Evolutionary conservation across 2,797 vertebrate species (phyloP).

Genomic region (Mergus octosetaceus): DNA sequence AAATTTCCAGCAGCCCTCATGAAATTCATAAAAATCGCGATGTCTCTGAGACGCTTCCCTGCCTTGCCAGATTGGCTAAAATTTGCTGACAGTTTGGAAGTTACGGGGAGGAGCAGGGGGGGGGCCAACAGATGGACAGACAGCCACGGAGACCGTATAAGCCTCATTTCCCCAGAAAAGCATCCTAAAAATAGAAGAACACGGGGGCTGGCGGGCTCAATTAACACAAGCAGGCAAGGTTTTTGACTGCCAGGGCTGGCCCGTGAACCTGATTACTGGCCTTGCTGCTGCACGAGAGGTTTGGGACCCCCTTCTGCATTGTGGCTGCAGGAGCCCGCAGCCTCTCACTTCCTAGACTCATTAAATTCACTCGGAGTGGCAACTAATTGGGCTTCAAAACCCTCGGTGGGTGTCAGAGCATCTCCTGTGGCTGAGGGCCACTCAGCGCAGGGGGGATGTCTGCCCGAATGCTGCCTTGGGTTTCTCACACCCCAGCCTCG

Average conservation of each 20-base stretch:
- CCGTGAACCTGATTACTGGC: not conserved
- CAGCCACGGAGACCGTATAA: not conserved
- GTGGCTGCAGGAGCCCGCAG: not conserved
- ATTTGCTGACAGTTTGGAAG: slow-evolving; percentile 26
- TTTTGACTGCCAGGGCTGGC: not conserved
- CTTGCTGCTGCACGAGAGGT: not conserved
- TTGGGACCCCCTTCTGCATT: not conserved
- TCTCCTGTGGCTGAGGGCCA: not conserved
- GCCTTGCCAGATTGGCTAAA: slow-evolving; percentile 14
- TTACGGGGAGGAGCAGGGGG: rapidly evolving
- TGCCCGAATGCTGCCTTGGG: not conserved
- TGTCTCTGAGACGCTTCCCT: not conserved
- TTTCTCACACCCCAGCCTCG: not conserved
- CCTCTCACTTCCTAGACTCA: not conserved
- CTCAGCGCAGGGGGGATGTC: not conserved
- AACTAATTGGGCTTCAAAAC: not conserved
- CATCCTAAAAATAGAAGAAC: not conserved
- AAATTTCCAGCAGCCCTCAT: not conserved
- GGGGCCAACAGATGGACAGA: slow-evolving; percentile 6
- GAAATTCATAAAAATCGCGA: not conserved
- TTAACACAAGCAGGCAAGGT: not conserved
- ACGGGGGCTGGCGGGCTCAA: not conserved
- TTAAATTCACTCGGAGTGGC: not conserved
- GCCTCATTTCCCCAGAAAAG: not conserved
- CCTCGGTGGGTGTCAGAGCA: not conserved